Evolutionary conservation across 2,113 vertebrate genomes (phyloP).

Genomic region (Hippocampus barbouri): DNA sequence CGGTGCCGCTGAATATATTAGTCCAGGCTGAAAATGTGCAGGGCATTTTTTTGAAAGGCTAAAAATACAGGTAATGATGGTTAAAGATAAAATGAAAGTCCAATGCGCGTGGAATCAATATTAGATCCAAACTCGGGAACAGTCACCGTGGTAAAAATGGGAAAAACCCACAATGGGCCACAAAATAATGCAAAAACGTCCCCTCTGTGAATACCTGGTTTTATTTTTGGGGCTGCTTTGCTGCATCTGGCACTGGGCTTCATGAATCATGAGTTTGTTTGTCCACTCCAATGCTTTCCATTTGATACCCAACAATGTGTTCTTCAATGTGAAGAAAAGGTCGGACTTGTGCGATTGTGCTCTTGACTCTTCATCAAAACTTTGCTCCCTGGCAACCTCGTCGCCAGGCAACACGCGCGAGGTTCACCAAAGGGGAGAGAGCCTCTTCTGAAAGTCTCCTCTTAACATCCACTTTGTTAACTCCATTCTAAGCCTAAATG

Average conservation of each 20-base stretch:
- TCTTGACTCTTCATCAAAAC: slow-evolving; percentile 64
- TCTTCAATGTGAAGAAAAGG: neutral
- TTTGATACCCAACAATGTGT: neutral
- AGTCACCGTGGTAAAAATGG: neutral
- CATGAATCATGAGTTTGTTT: neutral
- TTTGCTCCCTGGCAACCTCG: slow-evolving; percentile 68
- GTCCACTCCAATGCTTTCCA: neutral
- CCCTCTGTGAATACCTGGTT: too few species aligned
- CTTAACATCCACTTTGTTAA: neutral
- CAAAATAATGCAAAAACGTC: too few species aligned
- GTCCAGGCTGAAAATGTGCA: neutral
- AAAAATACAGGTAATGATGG: neutral
- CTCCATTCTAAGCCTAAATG: neutral
- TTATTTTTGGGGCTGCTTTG: too few species aligned
- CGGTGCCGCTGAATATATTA: neutral
- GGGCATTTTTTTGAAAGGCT: neutral
- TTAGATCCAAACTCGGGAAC: neutral
- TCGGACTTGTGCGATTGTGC: neutral
- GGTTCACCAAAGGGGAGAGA: slow-evolving; percentile 48
- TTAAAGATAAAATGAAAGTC: neutral
- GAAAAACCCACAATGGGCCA: too few species aligned
- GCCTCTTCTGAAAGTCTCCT: neutral
- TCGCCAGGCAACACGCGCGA: slow-evolving; percentile 70
- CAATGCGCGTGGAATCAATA: neutral
- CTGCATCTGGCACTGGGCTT: too few species aligned